Evolutionary conservation across 1,140 invertebrate genomes (phyloP).

Genomic region (Ceratitis capitata): DNA sequence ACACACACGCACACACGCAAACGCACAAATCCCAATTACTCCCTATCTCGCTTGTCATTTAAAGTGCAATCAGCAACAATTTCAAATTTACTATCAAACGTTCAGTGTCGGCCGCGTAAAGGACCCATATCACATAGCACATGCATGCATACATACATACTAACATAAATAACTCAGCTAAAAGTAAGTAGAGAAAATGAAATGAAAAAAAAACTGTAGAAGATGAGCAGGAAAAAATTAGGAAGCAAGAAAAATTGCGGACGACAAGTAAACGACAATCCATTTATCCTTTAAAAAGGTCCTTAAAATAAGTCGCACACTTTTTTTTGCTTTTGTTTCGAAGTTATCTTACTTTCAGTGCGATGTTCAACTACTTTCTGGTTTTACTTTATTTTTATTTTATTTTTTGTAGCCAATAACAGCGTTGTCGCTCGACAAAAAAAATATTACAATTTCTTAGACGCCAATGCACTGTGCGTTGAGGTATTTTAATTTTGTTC

Average conservation of each 20-base stretch:
- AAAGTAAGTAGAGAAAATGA: neutral
- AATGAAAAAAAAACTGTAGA: neutral
- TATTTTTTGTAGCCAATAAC: neutral
- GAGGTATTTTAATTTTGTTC: too few relatives aligned
- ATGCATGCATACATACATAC: too few relatives aligned
- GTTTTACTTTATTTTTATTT: neutral
- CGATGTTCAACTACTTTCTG: too few relatives aligned
- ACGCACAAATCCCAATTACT: neutral
- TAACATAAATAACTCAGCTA: constrained; percentile 13
- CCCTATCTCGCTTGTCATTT: constrained; percentile 11
- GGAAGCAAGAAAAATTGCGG: constrained; percentile 20
- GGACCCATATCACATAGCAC: constrained; percentile 15
- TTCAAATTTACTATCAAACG: constrained; percentile 5
- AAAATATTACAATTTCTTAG: constrained; percentile 20
- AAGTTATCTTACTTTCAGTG: too few relatives aligned
- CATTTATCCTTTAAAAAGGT: constrained; percentile 34
- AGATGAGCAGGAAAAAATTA: neutral
- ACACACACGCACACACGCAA: neutral
- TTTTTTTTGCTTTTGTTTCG: too few relatives aligned
- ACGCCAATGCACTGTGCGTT: too few relatives aligned
- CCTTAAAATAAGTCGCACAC: constrained; percentile 35
- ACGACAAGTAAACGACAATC: constrained; percentile 26
- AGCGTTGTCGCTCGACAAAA: neutral
- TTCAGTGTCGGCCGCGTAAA: neutral
- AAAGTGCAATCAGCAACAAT: constrained; percentile 32